Conservation (phyloP, 30 jellyfish, hydroid and myxozoan species). For the Mastigias papua region DNA sequence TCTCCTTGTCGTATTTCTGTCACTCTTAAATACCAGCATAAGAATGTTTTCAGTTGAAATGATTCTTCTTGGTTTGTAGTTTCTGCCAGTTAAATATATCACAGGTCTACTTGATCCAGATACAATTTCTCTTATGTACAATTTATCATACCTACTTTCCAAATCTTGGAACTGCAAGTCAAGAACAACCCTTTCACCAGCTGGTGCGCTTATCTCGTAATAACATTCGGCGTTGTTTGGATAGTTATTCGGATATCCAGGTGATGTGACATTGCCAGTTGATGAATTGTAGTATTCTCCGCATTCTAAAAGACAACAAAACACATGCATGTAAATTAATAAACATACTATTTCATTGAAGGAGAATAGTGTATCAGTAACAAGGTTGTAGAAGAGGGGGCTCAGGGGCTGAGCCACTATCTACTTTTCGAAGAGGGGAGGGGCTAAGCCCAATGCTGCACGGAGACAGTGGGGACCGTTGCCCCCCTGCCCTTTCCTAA, state of each 20-base stretch:
- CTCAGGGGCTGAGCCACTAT: too few species aligned
- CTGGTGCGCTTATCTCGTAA: slow-evolving; percentile 1
- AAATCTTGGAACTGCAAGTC: neutral
- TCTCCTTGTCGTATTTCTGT: neutral
- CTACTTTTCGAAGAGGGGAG: too few species aligned
- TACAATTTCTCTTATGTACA: neutral
- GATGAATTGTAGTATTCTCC: too few species aligned
- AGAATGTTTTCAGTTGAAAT: neutral
- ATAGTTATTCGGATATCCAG: slow-evolving; percentile 19
- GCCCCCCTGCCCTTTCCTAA: too few species aligned
- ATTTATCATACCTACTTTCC: neutral
- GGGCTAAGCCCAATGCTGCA: too few species aligned
- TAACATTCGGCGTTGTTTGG: too few species aligned
- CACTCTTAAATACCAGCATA: neutral
- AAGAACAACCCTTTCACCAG: slow-evolving; percentile 10
- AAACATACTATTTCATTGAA: too few species aligned
- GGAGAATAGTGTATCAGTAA: too few species aligned
- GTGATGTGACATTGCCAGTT: slow-evolving; percentile 24
- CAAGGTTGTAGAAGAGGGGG: too few species aligned
- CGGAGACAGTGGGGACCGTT: too few species aligned
- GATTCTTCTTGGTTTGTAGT: neutral
- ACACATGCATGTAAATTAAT: too few species aligned
- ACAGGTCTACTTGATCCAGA: neutral
- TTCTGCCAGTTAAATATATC: neutral
- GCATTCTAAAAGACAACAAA: too few species aligned